phyloP scores from a whole-genome alignment of 2,888 invertebrate species.

The Drosophila fulvimacula region DNA sequence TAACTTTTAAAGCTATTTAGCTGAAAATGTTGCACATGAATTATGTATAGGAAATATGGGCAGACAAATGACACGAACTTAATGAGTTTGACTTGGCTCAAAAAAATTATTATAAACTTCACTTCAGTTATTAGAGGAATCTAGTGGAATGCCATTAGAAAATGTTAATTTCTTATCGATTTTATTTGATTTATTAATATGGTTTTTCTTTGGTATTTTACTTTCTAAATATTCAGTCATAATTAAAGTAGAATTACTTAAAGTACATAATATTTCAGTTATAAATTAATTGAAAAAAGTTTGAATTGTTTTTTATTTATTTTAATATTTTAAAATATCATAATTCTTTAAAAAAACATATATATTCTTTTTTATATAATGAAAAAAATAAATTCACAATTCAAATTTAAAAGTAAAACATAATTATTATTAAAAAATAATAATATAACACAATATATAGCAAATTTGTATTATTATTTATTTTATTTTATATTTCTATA shows the following conservation, averaged over 20 bases:
- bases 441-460: too few species aligned
- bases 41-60: not conserved
- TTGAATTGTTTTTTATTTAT: too few species aligned
- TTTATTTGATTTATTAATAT: not conserved
- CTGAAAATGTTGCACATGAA: slow-evolving; percentile 6
- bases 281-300: too few species aligned
- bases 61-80: not conserved
- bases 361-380: too few species aligned
- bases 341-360: too few species aligned
- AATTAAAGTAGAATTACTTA: not conserved
- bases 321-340: too few species aligned
- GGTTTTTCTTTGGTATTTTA: not conserved
- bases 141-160: not conserved
- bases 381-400: too few species aligned
- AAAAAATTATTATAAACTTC: not conserved
- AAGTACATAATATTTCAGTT: not conserved
- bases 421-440: too few species aligned
- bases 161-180: slow-evolving; percentile 1
- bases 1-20: slow-evolving; percentile 5
- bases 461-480: too few species aligned
- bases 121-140: not conserved
- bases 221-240: not conserved
- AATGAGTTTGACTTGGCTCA: not conserved
- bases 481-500: too few species aligned
- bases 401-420: too few species aligned